phyloP scores from a whole-genome alignment of 2,888 invertebrate genomes.

The Thalpophila matura region DNA sequence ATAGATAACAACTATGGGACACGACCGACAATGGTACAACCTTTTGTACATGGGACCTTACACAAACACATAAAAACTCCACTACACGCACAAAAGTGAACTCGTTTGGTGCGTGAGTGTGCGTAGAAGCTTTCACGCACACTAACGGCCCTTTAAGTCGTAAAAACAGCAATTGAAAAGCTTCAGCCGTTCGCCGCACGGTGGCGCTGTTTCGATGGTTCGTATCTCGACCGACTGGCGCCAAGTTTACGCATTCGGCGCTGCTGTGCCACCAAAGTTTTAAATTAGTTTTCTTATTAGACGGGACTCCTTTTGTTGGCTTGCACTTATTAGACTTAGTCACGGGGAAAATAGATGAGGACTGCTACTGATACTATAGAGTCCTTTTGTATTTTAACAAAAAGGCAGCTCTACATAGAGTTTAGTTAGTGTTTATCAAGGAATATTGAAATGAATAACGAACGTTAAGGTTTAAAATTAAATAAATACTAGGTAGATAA shows the following conservation, averaged over 20 bases:
- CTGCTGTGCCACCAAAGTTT: slow-evolving; percentile 79
- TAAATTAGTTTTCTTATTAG: slow-evolving; percentile 81
- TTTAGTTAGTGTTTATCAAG: neutral
- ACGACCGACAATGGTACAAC: slow-evolving; percentile 71
- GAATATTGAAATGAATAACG: neutral
- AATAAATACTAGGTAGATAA: neutral
- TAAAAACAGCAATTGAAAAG: slow-evolving; percentile 86
- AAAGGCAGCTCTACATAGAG: slow-evolving; percentile 6
- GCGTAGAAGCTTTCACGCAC: slow-evolving; percentile 82
- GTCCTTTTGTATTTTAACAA: slow-evolving; percentile 45
- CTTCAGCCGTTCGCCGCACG: slow-evolving; percentile 88
- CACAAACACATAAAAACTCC: slow-evolving; percentile 81
- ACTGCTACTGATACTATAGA: slow-evolving; percentile 35
- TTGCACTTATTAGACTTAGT: slow-evolving; percentile 70
- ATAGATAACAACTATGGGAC: slow-evolving; percentile 81
- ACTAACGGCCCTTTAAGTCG: slow-evolving; percentile 72
- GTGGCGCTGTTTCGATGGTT: slow-evolving; percentile 85
- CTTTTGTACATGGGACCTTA: slow-evolving; percentile 81
- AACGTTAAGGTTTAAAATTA: neutral
- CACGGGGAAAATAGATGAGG: slow-evolving; percentile 55
- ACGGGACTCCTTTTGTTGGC: slow-evolving; percentile 68
- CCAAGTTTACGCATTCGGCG: slow-evolving; percentile 78
- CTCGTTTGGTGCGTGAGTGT: slow-evolving; percentile 77
- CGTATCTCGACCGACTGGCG: slow-evolving; percentile 69
- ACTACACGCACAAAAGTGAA: slow-evolving; percentile 83